A percentile compares a stretch with the other conserved stretches of the same genome.
Conservation (phyloP, 2,888 invertebrate genomes). For the Drosophila setosimentum region DNA sequence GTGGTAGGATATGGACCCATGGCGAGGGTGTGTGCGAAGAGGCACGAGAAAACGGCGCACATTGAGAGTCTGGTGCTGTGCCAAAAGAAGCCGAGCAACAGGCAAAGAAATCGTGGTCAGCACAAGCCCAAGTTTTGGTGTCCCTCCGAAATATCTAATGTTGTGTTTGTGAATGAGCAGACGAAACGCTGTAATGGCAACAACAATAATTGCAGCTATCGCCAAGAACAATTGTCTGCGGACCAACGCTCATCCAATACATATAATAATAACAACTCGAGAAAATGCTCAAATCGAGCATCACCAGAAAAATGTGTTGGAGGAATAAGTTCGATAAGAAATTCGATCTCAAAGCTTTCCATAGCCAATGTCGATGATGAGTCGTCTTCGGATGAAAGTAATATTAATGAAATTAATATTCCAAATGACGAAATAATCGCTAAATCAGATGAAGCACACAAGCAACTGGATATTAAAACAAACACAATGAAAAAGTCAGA, state of each 20-base stretch:
- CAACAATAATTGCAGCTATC: background rate
- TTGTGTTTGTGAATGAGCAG: conserved; percentile 49
- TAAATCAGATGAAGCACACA: background rate
- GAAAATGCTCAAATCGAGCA: background rate
- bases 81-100: conserved; percentile 69
- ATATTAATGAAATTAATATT: background rate
- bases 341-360: conserved; percentile 5
- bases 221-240: background rate
- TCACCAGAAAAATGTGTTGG: background rate
- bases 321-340: conserved; percentile 1
- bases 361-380: background rate
- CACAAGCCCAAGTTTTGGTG: conserved; percentile 11
- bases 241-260: background rate
- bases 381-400: background rate
- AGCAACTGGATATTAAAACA: background rate
- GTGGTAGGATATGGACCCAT: conserved; percentile 63
- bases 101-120: background rate
- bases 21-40: conserved; percentile 65
- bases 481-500: background rate
- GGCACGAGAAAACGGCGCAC: conserved; percentile 68
- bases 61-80: conserved; percentile 72
- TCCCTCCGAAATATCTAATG: conserved; percentile 28
- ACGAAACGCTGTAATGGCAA: background rate
- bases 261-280: background rate
- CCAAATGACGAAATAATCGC: background rate